Conservation (phyloP, 2,113 vertebrate species). For the Stomatorhinus ivindoensis region DNA sequence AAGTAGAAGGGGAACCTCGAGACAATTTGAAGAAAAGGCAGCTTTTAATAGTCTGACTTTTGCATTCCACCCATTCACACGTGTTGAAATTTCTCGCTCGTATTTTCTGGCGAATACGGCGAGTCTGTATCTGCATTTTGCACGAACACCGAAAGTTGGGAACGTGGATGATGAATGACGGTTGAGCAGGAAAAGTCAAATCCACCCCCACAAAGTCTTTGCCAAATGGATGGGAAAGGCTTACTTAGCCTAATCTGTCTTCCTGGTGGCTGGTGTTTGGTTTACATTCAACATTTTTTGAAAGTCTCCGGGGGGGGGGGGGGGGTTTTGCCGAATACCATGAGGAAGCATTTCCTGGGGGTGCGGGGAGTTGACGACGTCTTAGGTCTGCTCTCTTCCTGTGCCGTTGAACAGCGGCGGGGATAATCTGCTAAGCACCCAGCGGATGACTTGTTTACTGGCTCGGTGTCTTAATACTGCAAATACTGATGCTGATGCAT, state of each 20-base stretch:
- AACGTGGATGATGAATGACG: neutral
- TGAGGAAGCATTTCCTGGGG: conserved; percentile 7
- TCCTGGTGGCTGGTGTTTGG: conserved; percentile 3
- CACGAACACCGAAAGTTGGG: neutral
- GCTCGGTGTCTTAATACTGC: neutral
- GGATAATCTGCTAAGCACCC: neutral
- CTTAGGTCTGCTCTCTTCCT: neutral
- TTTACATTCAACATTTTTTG: conserved; percentile 18
- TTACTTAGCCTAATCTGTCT: conserved; percentile 29
- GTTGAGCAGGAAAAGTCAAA: neutral
- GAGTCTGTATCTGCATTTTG: neutral
- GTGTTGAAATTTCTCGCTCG: neutral
- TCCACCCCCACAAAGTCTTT: neutral
- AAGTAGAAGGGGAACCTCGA: neutral
- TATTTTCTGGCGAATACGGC: neutral
- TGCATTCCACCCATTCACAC: no score
- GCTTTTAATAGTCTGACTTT: neutral
- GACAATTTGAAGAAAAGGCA: neutral
- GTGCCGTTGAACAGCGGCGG: neutral
- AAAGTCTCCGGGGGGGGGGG: conserved; percentile 3
- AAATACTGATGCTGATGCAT: neutral
- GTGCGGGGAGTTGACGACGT: neutral
- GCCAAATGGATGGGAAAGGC: neutral
- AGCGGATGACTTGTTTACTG: neutral
- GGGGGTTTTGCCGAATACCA: neutral